phyloP scores from a whole-genome alignment of 1,140 invertebrate genomes.

The Neuroterus valhalla region DNA sequence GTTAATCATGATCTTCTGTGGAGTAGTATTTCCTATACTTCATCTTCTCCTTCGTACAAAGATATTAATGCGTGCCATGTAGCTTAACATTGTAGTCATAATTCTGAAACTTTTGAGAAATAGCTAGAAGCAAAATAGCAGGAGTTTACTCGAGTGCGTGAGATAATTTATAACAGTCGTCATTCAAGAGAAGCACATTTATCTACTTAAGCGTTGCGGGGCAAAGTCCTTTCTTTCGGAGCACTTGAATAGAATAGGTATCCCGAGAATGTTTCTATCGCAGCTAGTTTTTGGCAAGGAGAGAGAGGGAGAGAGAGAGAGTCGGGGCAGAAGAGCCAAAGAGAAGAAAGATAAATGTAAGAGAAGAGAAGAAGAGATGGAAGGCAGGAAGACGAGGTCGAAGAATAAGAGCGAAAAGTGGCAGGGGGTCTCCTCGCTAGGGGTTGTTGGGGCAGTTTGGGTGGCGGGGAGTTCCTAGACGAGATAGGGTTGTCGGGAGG shows the following conservation, averaged over 20 bases:
- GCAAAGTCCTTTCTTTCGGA: not conserved
- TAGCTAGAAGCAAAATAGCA: slow-evolving; percentile 9
- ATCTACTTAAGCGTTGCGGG: not conserved
- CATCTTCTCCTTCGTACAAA: not conserved
- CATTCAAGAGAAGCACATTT: not conserved
- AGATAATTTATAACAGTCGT: slow-evolving; percentile 1
- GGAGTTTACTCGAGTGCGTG: slow-evolving; percentile 1
- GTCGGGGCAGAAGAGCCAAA: not conserved
- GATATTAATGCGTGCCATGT: not conserved
- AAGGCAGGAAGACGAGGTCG: not conserved
- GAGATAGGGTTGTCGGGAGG: slow-evolving; percentile 40
- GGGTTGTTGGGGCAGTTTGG: slow-evolving; percentile 27
- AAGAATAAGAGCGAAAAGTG: slow-evolving; percentile 32
- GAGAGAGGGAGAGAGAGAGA: slow-evolving; percentile 5
- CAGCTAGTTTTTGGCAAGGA: slow-evolving; percentile 1
- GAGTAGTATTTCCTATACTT: too few relatives aligned
- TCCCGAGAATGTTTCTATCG: not conserved
- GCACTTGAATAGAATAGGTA: not conserved
- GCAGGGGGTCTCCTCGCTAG: slow-evolving; percentile 32
- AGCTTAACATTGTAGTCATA: not conserved
- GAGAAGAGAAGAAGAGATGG: not conserved
- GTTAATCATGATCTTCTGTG: too few relatives aligned
- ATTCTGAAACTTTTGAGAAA: not conserved
- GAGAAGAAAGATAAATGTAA: slow-evolving; percentile 31
- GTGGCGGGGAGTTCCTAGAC: not conserved